These are phyloP conservation scores for Idris sp. DNA, from an alignment of 1,140 invertebrate species.

Conservation along the genomic window DNA sequence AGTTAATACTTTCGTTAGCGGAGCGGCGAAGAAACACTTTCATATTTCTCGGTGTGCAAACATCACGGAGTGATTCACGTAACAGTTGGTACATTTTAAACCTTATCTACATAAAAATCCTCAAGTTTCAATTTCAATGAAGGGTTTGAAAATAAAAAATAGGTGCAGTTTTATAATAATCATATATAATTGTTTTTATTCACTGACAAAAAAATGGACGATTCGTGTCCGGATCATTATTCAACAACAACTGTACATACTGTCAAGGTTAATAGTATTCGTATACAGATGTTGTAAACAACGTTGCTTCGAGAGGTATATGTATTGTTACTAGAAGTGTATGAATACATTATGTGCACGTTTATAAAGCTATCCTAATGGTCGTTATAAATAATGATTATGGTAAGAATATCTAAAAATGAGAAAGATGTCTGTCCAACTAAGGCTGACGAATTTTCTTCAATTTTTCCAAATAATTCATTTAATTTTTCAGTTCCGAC, in stretches of 20 bases:
- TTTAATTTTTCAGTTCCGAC: no score
- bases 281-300: conserved; percentile 44
- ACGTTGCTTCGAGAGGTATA: conserved; percentile 47
- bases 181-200: conserved; percentile 48
- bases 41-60: conserved; percentile 50
- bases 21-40: conserved; percentile 51
- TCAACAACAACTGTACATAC: conserved; percentile 47
- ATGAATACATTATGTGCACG: conserved; percentile 47
- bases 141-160: no score
- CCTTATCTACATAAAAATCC: conserved; percentile 6
- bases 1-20: conserved; percentile 60
- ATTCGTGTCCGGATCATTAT: conserved; percentile 36
- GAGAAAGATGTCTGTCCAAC: conserved; percentile 14
- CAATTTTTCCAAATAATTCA: no score
- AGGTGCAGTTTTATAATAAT: no score
- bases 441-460: conserved; percentile 3
- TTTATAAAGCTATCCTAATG: conserved; percentile 41
- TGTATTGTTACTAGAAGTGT: conserved; percentile 45
- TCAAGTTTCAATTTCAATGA: no score
- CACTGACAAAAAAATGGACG: conserved; percentile 29
- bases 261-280: conserved; percentile 10
- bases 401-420: conserved; percentile 47
- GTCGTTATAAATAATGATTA: conserved; percentile 56
- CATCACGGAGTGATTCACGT: conserved; percentile 35
- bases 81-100: conserved; percentile 13